These are phyloP conservation scores for Jordanella pulchra DNA, from an alignment of 2,797 vertebrate species.

Conservation along the genomic window DNA sequence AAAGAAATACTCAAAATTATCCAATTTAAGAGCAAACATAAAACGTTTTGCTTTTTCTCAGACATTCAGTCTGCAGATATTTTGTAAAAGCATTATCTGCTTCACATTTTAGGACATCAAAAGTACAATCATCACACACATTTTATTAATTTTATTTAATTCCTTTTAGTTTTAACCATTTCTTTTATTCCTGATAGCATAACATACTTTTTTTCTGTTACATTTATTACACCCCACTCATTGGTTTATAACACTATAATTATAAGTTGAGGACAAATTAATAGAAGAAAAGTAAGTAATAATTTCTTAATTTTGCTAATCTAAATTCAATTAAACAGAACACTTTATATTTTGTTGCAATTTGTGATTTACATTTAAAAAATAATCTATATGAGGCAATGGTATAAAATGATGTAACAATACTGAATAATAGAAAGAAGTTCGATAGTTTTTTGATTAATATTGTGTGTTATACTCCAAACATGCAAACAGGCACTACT, in stretches of 20 bases:
- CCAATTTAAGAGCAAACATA: not conserved
- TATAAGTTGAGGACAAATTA: not conserved
- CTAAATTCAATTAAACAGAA: not conserved
- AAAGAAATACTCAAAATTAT: not conserved
- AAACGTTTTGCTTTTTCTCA: not conserved
- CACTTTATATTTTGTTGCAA: not conserved
- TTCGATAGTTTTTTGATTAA: not conserved
- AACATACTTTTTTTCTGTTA: not conserved
- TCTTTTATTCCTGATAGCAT: too few relatives aligned
- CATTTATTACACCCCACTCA: not conserved
- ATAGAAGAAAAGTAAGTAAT: not conserved
- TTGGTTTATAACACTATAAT: not conserved
- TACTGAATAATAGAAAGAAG: too few relatives aligned
- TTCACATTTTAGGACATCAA: slow-evolving; percentile 17
- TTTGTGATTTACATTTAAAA: not conserved
- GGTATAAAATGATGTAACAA: not conserved
- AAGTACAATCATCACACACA: slow-evolving; percentile 20
- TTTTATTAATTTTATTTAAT: too few relatives aligned
- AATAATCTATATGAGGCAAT: not conserved
- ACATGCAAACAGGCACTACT: not conserved
- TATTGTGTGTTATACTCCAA: not conserved
- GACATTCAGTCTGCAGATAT: slow-evolving; percentile 6
- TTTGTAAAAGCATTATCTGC: slow-evolving; percentile 42
- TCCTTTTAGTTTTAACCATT: too few relatives aligned
- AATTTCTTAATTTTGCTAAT: not conserved